These are phyloP conservation scores for Vidua macroura DNA, from an alignment of 2,113 vertebrate species.

Conservation along the genomic window DNA sequence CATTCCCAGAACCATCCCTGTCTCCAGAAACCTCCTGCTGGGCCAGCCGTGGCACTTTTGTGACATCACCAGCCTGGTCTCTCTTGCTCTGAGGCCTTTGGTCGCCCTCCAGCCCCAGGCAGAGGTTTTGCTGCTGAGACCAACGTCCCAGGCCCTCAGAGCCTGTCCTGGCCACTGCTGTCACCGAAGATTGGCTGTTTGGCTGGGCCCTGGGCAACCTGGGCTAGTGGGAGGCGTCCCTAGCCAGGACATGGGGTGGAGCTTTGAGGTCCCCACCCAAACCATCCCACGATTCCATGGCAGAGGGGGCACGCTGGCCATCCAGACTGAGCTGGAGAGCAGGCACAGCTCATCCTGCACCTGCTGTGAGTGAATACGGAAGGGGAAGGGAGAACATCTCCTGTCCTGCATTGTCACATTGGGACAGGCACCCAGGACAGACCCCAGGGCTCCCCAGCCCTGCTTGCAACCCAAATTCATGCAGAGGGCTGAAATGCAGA, in stretches of 20 bases:
- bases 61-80: neutral
- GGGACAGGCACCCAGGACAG: neutral
- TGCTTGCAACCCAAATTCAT: neutral
- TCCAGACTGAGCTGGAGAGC: neutral
- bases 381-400: neutral
- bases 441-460: neutral
- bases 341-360: neutral
- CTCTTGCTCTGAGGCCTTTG: neutral
- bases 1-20: neutral
- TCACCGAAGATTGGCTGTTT: neutral
- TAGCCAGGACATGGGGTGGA: neutral
- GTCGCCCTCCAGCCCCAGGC: neutral
- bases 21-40: neutral
- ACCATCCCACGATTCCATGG: neutral
- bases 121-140: neutral
- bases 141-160: neutral
- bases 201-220: neutral
- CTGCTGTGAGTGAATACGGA: too few species aligned
- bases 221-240: neutral
- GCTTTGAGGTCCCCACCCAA: neutral
- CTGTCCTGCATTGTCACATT: neutral
- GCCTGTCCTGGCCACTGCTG: neutral
- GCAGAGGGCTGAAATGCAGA: neutral
- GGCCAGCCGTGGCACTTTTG: rapidly evolving
- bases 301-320: neutral